Percentiles rank a stretch among this genome's conserved stretches.
Evolutionary conservation across 1,140 invertebrate genomes (phyloP).

Genomic region (Cherax quadricarinatus): DNA sequence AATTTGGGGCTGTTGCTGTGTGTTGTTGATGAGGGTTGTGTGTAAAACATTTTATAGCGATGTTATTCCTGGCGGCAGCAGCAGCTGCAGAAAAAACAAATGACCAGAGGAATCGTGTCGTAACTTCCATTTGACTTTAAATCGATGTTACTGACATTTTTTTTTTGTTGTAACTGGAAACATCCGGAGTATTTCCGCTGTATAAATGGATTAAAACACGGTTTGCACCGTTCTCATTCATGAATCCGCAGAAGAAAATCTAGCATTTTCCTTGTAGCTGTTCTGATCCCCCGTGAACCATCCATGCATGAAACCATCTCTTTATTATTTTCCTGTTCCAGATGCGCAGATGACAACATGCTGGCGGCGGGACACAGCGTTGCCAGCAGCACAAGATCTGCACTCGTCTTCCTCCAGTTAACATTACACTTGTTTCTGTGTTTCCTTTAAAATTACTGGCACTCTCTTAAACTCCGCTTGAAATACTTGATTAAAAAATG

Average conservation of each 20-base stretch:
- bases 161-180: too few species aligned
- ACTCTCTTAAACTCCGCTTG: not conserved
- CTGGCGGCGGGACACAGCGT: not conserved
- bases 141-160: too few species aligned
- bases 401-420: not conserved
- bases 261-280: not conserved
- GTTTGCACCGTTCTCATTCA: too few species aligned
- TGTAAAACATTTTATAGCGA: too few species aligned
- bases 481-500: not conserved
- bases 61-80: too few species aligned
- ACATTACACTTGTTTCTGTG: not conserved
- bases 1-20: too few species aligned
- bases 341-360: conserved; percentile 49
- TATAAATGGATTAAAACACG: too few species aligned
- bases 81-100: too few species aligned
- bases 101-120: too few species aligned
- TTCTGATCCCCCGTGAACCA: conserved; percentile 25
- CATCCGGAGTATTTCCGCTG: too few species aligned
- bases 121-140: too few species aligned
- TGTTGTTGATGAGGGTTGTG: too few species aligned
- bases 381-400: conserved; percentile 25
- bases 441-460: not conserved
- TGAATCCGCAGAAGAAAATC: not conserved
- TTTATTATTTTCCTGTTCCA: conserved; percentile 37
- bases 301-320: conserved; percentile 59